Percentiles rank a stretch among this genome's conserved stretches.
Conservation (phyloP, 2,888 invertebrate genomes). For the Notodonta dromedarius region DNA sequence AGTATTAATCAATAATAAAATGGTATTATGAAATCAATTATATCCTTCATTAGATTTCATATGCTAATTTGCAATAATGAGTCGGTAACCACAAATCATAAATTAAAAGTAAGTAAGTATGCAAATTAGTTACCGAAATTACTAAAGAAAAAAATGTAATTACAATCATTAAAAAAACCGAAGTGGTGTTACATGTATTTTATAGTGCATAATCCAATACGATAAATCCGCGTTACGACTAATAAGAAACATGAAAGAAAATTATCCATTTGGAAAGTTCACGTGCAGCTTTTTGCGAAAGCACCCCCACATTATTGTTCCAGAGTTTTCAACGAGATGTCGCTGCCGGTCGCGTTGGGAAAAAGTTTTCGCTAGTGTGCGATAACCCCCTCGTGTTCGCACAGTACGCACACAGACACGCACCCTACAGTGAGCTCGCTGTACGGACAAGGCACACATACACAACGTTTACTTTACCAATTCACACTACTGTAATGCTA, state of each 20-base stretch:
- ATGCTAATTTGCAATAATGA: too few species aligned
- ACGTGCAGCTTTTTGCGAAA: conserved; percentile 54
- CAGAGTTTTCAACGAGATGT: conserved; percentile 61
- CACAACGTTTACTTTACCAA: conserved; percentile 33
- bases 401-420: conserved; percentile 42
- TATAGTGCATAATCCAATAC: neutral
- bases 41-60: too few species aligned
- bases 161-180: too few species aligned
- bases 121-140: too few species aligned
- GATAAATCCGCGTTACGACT: neutral
- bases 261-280: conserved; percentile 36
- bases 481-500: conserved; percentile 30
- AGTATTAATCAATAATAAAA: too few species aligned
- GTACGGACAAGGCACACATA: conserved; percentile 46
- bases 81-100: too few species aligned
- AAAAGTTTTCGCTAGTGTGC: conserved; percentile 55
- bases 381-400: conserved; percentile 46
- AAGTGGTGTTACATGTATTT: neutral
- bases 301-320: conserved; percentile 50
- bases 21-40: too few species aligned
- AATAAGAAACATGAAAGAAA: neutral
- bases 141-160: too few species aligned
- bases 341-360: conserved; percentile 62
- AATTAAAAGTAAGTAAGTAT: too few species aligned
- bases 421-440: conserved; percentile 35